A percentile compares a stretch with the other conserved stretches of the same genome.
Conservation (phyloP, 2,888 invertebrate genomes). For the Rugalucina vietnamica region DNA sequence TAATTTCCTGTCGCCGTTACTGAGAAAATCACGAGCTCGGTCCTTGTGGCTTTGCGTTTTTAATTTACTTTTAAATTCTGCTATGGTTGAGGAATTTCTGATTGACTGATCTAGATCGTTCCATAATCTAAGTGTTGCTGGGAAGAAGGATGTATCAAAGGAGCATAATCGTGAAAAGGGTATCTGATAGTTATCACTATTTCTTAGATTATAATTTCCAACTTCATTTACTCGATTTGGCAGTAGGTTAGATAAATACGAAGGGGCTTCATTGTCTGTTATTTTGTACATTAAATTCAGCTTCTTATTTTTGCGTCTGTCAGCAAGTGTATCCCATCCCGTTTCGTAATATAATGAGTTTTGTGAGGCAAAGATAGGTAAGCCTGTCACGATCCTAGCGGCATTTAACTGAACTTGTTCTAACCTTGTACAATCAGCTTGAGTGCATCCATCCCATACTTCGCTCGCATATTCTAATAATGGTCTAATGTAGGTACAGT, state of each 20-base stretch:
- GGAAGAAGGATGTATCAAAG: too few relatives aligned
- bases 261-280: background rate
- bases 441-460: background rate
- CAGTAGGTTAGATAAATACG: background rate
- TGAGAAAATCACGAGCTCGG: too few relatives aligned
- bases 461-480: background rate
- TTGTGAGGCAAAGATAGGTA: background rate
- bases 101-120: too few relatives aligned
- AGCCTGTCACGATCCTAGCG: background rate
- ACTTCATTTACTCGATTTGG: too few relatives aligned
- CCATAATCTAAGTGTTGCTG: too few relatives aligned
- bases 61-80: too few relatives aligned
- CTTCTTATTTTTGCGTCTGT: background rate
- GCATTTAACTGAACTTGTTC: background rate
- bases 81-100: too few relatives aligned
- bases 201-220: too few relatives aligned
- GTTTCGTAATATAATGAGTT: background rate
- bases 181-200: too few relatives aligned
- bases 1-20: too few relatives aligned
- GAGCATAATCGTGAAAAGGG: too few relatives aligned
- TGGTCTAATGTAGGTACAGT: background rate
- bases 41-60: too few relatives aligned
- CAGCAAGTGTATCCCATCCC: background rate
- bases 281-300: background rate
- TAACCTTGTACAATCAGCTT: background rate